Conservation (phyloP, 1,140 invertebrate genomes). For the Lasioglossum baleicum region DNA sequence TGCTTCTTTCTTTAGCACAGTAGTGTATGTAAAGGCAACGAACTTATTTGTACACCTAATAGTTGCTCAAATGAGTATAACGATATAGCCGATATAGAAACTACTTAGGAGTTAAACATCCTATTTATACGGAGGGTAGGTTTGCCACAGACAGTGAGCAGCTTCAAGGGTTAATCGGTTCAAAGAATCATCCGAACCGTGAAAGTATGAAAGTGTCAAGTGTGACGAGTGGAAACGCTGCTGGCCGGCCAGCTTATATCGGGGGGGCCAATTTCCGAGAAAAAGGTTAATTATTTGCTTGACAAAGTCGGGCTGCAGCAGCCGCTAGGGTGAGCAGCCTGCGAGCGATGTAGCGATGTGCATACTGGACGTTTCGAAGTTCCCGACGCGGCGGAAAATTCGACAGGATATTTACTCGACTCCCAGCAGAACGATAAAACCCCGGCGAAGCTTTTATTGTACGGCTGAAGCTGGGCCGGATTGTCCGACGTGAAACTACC, state of each 20-base stretch:
- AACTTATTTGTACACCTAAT: neutral
- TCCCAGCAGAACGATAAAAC: neutral
- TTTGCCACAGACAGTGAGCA: neutral
- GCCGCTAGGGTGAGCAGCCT: neutral
- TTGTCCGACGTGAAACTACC: neutral
- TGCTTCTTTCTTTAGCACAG: too few relatives aligned
- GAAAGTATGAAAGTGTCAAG: neutral
- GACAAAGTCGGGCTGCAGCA: neutral
- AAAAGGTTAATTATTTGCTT: constrained; percentile 6
- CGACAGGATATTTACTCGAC: neutral
- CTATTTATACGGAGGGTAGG: neutral
- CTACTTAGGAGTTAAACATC: neutral
- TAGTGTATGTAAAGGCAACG: too few relatives aligned
- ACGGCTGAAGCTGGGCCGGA: neutral
- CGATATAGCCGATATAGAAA: neutral
- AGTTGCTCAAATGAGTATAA: neutral
- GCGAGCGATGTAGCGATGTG: neutral
- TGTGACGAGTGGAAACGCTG: constrained; percentile 1
- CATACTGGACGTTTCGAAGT: too few relatives aligned
- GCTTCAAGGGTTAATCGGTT: constrained; percentile 1
- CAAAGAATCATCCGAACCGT: neutral
- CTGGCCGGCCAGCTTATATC: neutral
- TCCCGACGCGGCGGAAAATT: neutral
- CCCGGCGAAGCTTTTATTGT: neutral
- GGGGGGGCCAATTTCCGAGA: constrained; percentile 2